Conservation (phyloP, 2,113 vertebrate genomes). For the Mellivora capensis region DNA sequence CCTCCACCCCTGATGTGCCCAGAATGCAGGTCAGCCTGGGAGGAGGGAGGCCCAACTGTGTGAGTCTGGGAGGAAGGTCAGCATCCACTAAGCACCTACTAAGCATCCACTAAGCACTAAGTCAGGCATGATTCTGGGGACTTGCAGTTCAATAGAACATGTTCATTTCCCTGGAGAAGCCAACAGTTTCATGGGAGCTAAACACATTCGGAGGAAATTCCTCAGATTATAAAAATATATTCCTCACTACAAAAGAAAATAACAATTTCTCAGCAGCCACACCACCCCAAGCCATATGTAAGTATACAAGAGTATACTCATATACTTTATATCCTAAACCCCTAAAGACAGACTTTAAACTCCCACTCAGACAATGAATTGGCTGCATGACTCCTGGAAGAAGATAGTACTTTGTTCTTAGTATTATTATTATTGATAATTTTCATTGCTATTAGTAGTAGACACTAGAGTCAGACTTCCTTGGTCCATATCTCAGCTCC, state of each 20-base stretch:
- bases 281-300: background rate
- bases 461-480: background rate
- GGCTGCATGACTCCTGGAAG: background rate
- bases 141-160: background rate
- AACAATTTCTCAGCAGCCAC: background rate
- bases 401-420: background rate
- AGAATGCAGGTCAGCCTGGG: background rate
- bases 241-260: background rate
- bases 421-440: background rate
- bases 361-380: background rate
- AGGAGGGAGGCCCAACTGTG: background rate
- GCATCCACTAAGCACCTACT: background rate
- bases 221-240: conserved; percentile 41
- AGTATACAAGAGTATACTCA: background rate
- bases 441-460: background rate
- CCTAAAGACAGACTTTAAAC: conserved; percentile 10
- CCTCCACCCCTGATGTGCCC: background rate
- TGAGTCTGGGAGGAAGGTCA: background rate
- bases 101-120: background rate
- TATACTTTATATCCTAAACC: background rate
- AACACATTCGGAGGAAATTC: conserved; percentile 16
- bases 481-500: background rate
- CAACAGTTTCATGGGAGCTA: background rate
- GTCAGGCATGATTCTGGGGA: background rate
- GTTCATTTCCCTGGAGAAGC: background rate